These are phyloP conservation scores for Ganaspis sp. DNA, from an alignment of 1,140 invertebrate species.

Conservation along the genomic window DNA sequence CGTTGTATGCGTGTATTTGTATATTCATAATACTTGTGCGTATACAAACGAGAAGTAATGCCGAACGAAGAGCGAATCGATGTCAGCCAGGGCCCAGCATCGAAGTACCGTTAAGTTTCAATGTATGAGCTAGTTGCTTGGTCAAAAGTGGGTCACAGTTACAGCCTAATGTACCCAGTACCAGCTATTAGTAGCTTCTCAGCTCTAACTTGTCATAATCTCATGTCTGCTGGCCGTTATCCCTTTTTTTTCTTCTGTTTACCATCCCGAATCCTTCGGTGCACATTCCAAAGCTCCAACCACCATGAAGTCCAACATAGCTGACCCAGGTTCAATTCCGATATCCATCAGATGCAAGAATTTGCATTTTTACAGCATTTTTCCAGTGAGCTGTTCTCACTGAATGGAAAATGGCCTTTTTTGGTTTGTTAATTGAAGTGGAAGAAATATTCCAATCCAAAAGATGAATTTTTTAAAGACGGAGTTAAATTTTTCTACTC, in stretches of 20 bases:
- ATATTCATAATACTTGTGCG: not conserved
- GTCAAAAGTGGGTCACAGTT: constrained; percentile 71
- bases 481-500: too few species aligned
- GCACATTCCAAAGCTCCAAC: constrained; percentile 9
- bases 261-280: not conserved
- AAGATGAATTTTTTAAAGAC: too few species aligned
- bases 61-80: constrained; percentile 60
- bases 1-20: not conserved
- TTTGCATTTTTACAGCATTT: not conserved
- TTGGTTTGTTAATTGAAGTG: too few species aligned
- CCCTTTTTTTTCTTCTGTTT: not conserved
- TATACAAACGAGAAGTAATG: constrained; percentile 20
- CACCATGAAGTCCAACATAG: not conserved
- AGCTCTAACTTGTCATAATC: constrained; percentile 20
- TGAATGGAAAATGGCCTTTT: too few species aligned
- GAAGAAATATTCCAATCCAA: too few species aligned
- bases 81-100: constrained; percentile 69
- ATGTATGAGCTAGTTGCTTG: constrained; percentile 70
- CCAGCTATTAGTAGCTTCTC: constrained; percentile 47
- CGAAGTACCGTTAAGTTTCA: constrained; percentile 71
- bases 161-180: constrained; percentile 65
- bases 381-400: not conserved
- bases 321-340: not conserved
- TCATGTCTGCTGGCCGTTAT: constrained; percentile 11
- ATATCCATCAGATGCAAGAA: not conserved